These are phyloP conservation scores for Noctua janthina DNA, from an alignment of 2,888 invertebrate species.

Conservation along the genomic window DNA sequence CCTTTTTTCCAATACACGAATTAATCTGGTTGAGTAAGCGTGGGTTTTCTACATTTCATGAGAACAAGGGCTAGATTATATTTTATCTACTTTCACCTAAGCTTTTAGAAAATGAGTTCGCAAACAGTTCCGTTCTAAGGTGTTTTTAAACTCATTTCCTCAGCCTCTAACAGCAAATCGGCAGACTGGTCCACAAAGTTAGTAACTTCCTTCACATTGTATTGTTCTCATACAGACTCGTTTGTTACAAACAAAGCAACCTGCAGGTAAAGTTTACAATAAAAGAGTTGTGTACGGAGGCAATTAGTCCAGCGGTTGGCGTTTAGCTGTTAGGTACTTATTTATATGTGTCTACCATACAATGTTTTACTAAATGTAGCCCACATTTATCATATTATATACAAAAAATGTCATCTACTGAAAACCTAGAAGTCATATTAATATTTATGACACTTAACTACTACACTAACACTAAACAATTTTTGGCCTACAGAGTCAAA, in stretches of 20 bases:
- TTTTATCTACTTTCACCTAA: not conserved
- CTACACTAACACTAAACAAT: no score
- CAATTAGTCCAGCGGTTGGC: conserved; percentile 5
- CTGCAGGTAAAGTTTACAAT: not conserved
- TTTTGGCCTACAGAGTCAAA: no score
- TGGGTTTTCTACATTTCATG: not conserved
- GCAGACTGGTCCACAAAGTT: not conserved
- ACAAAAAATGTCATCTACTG: not conserved
- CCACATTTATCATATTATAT: not conserved
- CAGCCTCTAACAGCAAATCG: not conserved
- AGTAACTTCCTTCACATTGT: not conserved
- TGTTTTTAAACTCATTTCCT: conserved; percentile 13
- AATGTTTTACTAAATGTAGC: not conserved
- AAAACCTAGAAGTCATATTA: no score
- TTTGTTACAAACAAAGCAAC: not conserved
- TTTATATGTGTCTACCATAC: not conserved
- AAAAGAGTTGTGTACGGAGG: not conserved
- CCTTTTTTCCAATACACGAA: not conserved
- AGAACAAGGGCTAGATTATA: no score
- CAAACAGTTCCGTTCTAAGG: not conserved
- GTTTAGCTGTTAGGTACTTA: not conserved
- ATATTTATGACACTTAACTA: no score
- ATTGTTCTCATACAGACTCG: not conserved
- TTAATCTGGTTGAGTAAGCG: not conserved
- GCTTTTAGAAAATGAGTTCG: not conserved